A percentile compares a stretch with the other conserved stretches of the same genome.
phyloP scores from a whole-genome alignment of 2,797 vertebrate species.

The Tenualosa ilisha region DNA sequence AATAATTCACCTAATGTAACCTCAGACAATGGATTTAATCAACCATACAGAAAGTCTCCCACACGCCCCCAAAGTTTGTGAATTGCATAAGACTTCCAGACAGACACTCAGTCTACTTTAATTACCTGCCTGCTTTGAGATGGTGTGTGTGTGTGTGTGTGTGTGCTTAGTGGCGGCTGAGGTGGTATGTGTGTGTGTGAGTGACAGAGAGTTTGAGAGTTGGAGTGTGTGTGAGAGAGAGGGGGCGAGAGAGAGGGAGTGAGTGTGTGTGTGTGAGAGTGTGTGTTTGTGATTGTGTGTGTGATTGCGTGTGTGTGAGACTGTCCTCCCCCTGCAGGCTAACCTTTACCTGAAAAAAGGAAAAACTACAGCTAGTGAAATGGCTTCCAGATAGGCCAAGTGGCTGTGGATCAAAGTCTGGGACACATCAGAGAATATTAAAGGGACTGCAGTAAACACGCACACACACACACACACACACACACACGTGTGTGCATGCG shows the following conservation, averaged over 20 bases:
- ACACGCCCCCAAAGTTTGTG: no score
- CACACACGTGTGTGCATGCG: background rate
- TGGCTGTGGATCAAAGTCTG: conserved; percentile 54
- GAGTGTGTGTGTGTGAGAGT: background rate
- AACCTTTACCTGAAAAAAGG: conserved; percentile 48
- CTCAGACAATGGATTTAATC: background rate
- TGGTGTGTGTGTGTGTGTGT: background rate
- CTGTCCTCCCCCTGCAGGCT: background rate
- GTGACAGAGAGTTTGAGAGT: background rate
- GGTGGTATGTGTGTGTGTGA: background rate
- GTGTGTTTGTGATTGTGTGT: background rate
- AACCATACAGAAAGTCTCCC: no score
- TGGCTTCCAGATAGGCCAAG: conserved; percentile 53
- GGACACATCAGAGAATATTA: conserved; percentile 55
- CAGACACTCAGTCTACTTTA: background rate
- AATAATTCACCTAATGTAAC: background rate
- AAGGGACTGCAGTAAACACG: conserved; percentile 57
- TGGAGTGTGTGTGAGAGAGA: background rate
- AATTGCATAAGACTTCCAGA: background rate
- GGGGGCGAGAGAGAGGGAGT: background rate
- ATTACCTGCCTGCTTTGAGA: background rate
- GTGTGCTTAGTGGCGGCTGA: no score
- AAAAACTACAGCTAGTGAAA: conserved; percentile 44
- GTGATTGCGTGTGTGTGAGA: background rate
- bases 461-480: background rate